A percentile compares a stretch with the other conserved stretches of the same genome.
Evolutionary conservation across 2,888 invertebrate genomes (phyloP).

Genomic region (Pheosia gnoma): DNA sequence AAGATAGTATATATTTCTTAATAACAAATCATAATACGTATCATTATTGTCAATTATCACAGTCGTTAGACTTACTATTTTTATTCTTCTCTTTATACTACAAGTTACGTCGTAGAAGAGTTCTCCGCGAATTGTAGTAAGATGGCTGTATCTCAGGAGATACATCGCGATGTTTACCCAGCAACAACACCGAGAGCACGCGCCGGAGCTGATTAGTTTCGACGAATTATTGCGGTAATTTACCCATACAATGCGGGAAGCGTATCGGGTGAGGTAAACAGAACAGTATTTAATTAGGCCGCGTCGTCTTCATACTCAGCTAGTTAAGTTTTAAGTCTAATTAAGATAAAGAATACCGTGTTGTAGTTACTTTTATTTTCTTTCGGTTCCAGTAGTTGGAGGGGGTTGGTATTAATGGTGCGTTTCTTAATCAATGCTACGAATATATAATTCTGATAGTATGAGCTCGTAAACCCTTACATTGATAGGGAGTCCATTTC

Average conservation of each 20-base stretch:
- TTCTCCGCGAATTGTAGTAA: neutral
- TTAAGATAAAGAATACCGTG: neutral
- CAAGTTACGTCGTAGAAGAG: neutral
- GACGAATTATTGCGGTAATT: slow-evolving; percentile 3
- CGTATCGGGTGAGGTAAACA: neutral
- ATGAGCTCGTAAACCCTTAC: no score
- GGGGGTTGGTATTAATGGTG: no score
- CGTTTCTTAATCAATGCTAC: no score
- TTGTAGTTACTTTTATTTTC: no score
- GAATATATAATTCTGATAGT: no score
- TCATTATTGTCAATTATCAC: no score
- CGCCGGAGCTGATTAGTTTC: slow-evolving; percentile 2
- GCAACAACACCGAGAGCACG: neutral
- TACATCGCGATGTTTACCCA: neutral
- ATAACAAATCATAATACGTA: no score
- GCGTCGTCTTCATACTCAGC: neutral
- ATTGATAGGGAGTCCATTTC: no score
- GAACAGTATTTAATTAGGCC: neutral
- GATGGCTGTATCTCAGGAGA: neutral
- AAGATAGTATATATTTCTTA: no score
- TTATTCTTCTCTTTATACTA: neutral
- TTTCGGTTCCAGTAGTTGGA: no score
- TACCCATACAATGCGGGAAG: neutral
- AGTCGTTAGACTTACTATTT: neutral
- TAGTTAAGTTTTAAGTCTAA: neutral